Conservation (phyloP, 23 tunicate species). For the Ascidia mentula region DNA sequence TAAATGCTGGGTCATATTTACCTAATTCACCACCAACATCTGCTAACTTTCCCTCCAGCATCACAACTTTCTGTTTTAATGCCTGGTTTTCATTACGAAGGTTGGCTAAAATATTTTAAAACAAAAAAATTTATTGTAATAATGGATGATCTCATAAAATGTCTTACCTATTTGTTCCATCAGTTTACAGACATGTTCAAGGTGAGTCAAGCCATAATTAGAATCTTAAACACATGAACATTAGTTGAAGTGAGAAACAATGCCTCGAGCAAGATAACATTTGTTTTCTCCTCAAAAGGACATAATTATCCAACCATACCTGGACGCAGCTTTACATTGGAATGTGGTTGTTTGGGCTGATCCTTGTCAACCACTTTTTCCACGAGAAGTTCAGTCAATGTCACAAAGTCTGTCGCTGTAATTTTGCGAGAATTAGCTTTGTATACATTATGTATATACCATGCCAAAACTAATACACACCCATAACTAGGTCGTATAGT, state of each 20-base stretch:
- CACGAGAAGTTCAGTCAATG: background rate
- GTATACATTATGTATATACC: too few relatives aligned
- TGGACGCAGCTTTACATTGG: background rate
- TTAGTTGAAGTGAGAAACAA: background rate
- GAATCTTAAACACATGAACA: constrained; percentile 15
- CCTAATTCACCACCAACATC: constrained; percentile 18
- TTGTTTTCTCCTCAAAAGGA: too few relatives aligned
- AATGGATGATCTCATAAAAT: background rate
- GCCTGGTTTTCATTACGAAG: constrained; percentile 31
- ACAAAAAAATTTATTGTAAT: background rate
- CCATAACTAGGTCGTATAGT: constrained; percentile 2
- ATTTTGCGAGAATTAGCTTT: too few relatives aligned
- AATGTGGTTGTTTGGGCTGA: background rate
- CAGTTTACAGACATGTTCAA: constrained; percentile 53
- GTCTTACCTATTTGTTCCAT: constrained; percentile 63
- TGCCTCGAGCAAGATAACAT: background rate
- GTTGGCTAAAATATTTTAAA: constrained; percentile 15
- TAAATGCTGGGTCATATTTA: too few relatives aligned
- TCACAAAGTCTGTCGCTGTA: background rate
- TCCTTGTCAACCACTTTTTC: background rate
- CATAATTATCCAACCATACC: too few relatives aligned
- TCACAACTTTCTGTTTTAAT: background rate
- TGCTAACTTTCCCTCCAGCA: constrained; percentile 23
- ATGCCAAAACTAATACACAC: background rate
- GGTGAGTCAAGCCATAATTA: constrained; percentile 48